Base-by-base conservation (phyloP, 2,113 vertebrate species). In the Anguilla japonica region DNA sequence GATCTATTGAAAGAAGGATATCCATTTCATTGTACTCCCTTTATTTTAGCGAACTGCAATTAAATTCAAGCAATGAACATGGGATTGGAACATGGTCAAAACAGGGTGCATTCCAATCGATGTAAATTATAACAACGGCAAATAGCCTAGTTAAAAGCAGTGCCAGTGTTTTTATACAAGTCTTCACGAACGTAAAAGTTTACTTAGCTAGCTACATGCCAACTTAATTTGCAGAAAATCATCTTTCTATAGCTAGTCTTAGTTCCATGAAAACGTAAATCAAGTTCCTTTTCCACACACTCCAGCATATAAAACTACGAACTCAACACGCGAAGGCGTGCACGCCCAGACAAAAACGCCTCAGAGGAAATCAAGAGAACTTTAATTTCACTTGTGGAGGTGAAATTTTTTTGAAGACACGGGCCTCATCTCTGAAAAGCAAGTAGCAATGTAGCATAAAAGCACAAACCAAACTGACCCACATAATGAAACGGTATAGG, bases 391-490 rank as follows among this genome's bases (percentile, higher is more conserved):
- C 18, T 67, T 2, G 5, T 67, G 60, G 18, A 67, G 60, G 18
- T 20, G 20, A 67, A 67, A 75, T n/a, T 8, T 75, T 75, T n/a
- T 29, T n/a, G 26, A 34, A 29, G 71, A 75, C 11, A 34, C 9
- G 71, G 71, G 9, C n/a, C 26, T 75, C 71, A 29, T 75, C n/a
- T 1, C 15, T 22, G n/a, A 41, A 39, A 39, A 26, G 26, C 46
- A 3, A 34, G 50, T 29, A 41, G 13, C 34, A 26, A 13, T 5
- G 9, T n/a, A 50, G 15, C 34, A n/a, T 41, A 41, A 20, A 11
- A 40, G 50, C 26, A 75, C 16, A 50, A 34, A n/a, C 78, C 50
- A 79, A 29, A 14, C 29, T 85, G 84, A 85, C 84, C 84, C 84
- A 85, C n/a, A 85, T 81, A 85, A n/a, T 81, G 9, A 43, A 56